Conservation (phyloP, 1,140 invertebrate genomes). For the Carcinoscorpius rotundicauda region DNA sequence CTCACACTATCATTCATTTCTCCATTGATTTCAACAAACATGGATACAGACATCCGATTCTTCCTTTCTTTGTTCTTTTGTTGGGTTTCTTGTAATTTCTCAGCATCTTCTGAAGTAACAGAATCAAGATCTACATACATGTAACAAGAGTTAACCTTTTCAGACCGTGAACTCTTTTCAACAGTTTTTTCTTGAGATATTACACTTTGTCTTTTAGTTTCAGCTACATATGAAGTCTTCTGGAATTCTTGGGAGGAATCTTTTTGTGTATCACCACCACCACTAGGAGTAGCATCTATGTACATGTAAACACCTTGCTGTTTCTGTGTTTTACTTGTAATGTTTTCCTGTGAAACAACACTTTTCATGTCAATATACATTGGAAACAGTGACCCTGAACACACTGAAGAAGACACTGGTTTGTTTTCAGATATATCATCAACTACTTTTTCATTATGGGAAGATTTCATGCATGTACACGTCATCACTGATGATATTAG, state of each 20-base stretch:
- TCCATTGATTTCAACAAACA: slow-evolving; percentile 17
- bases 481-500: slow-evolving; percentile 13
- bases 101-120: slow-evolving; percentile 5
- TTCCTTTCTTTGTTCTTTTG: slow-evolving; percentile 3
- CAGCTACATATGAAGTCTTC: background rate
- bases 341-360: slow-evolving; percentile 3
- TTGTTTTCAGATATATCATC: background rate
- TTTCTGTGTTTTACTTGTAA: background rate
- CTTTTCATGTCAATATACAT: slow-evolving; percentile 20
- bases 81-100: background rate
- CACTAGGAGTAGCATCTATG: background rate
- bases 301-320: background rate
- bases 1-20: slow-evolving; percentile 2
- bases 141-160: slow-evolving; percentile 15
- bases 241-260: too few relatives aligned
- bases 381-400: slow-evolving; percentile 19
- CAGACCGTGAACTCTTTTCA: background rate
- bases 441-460: background rate
- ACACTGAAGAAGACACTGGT: background rate
- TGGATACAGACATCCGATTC: slow-evolving; percentile 8
- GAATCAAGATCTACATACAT: slow-evolving; percentile 21
- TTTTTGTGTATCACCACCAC: background rate
- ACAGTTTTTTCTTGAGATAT: slow-evolving; percentile 4
- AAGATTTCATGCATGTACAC: slow-evolving; percentile 2
- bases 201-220: slow-evolving; percentile 6